Conservation (phyloP, 1,140 invertebrate genomes). For the Drosophila rhopaloa region DNA sequence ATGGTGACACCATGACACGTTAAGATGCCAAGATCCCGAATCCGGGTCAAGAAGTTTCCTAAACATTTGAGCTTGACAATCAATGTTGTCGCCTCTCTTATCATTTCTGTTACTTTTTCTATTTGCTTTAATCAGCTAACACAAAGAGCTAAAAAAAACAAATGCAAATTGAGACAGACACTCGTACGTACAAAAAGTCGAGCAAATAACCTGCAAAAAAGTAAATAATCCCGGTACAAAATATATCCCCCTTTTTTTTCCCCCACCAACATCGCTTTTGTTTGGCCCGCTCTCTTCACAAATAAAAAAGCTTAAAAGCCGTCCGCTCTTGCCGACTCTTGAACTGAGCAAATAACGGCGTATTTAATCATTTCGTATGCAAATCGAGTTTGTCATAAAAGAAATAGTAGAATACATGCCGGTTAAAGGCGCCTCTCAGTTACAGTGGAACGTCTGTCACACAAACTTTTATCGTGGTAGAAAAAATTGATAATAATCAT, state of each 20-base stretch:
- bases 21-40: slow-evolving; percentile 2
- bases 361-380: slow-evolving; percentile 74
- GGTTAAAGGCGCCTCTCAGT: not conserved
- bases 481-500: no score
- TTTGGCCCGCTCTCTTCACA: slow-evolving; percentile 7
- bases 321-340: slow-evolving; percentile 5
- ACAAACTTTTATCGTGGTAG: no score
- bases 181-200: slow-evolving; percentile 7
- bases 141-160: slow-evolving; percentile 20
- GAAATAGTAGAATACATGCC: slow-evolving; percentile 26
- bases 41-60: slow-evolving; percentile 9
- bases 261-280: slow-evolving; percentile 1
- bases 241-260: not conserved
- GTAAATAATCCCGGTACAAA: slow-evolving; percentile 50
- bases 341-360: slow-evolving; percentile 47
- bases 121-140: slow-evolving; percentile 56
- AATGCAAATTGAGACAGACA: slow-evolving; percentile 53
- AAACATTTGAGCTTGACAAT: slow-evolving; percentile 25
- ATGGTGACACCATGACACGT: slow-evolving; percentile 30
- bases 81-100: slow-evolving; percentile 9
- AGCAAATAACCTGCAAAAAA: slow-evolving; percentile 39
- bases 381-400: slow-evolving; percentile 70
- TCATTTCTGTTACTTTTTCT: slow-evolving; percentile 20
- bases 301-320: slow-evolving; percentile 26
- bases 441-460: not conserved